Evolutionary conservation across 2,113 vertebrate species (phyloP).

Genomic region (Trematomus loennbergii): DNA sequence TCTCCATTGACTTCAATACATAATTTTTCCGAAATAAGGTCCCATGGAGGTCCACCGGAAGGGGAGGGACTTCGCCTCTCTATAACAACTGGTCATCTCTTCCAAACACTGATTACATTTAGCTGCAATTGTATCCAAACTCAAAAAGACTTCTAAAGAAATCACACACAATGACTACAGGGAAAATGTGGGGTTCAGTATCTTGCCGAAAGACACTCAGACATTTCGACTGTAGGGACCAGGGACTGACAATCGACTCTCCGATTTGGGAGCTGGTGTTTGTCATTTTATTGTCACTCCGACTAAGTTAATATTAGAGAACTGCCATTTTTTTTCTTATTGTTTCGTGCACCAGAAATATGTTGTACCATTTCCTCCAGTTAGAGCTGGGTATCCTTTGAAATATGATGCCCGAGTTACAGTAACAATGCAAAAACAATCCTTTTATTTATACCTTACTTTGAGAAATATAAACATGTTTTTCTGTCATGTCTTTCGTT

Average conservation of each 20-base stretch:
- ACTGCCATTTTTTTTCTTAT: not conserved
- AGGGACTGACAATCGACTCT: no score
- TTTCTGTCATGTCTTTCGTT: not conserved
- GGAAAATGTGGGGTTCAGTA: no score
- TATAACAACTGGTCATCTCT: not conserved
- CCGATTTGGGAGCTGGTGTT: not conserved
- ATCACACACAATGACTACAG: no score
- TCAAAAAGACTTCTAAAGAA: no score
- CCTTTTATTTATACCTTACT: not conserved
- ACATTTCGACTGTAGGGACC: no score
- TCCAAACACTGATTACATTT: not conserved
- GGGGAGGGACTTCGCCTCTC: no score
- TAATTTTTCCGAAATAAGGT: no score
- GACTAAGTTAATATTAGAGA: not conserved
- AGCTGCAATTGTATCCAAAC: no score
- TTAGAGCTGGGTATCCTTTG: not conserved
- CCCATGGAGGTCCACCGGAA: no score
- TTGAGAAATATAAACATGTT: not conserved
- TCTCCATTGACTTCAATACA: no score
- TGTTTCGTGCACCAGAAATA: not conserved
- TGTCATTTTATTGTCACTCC: not conserved
- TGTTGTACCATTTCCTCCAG: not conserved
- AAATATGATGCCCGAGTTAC: not conserved
- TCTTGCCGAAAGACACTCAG: no score
- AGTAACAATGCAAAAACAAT: not conserved